These are phyloP conservation scores for Mungos mungo DNA, from an alignment of 2,113 vertebrate species.

Conservation along the genomic window DNA sequence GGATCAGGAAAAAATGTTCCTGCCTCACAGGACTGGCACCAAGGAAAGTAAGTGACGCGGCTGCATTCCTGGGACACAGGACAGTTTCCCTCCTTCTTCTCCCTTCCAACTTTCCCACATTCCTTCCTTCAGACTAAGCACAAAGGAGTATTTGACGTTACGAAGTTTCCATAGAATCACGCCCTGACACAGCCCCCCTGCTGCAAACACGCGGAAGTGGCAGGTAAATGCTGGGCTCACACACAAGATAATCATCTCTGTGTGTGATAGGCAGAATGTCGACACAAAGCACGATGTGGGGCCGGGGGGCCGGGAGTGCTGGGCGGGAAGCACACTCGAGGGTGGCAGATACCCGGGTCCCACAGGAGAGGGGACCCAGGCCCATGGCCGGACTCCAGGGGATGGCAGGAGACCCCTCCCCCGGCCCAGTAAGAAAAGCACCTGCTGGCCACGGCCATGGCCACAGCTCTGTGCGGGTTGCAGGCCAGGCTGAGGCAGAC, in stretches of 20 bases:
- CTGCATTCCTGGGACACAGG: neutral
- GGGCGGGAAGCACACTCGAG: accelerated
- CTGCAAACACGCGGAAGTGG: neutral
- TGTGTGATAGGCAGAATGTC: neutral
- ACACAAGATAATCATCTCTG: neutral
- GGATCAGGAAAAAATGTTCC: neutral
- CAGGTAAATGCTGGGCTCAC: neutral
- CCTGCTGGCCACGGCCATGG: accelerated
- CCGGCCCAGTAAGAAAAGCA: neutral
- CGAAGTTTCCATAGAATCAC: neutral
- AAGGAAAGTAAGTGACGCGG: neutral
- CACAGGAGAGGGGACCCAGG: neutral
- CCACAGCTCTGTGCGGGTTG: neutral
- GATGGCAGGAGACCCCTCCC: accelerated
- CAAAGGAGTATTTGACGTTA: neutral
- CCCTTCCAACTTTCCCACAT: neutral
- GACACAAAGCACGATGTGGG: neutral
- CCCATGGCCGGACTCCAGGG: neutral
- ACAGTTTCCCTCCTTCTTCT: neutral
- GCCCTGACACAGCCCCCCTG: neutral
- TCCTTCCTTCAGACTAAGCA: neutral
- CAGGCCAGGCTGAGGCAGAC: neutral
- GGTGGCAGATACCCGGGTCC: neutral
- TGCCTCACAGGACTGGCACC: neutral
- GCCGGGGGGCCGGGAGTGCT: accelerated